These are phyloP conservation scores for Hermatobates lingyangjiaoensis DNA, from an alignment of 1,140 invertebrate species.

Conservation along the genomic window DNA sequence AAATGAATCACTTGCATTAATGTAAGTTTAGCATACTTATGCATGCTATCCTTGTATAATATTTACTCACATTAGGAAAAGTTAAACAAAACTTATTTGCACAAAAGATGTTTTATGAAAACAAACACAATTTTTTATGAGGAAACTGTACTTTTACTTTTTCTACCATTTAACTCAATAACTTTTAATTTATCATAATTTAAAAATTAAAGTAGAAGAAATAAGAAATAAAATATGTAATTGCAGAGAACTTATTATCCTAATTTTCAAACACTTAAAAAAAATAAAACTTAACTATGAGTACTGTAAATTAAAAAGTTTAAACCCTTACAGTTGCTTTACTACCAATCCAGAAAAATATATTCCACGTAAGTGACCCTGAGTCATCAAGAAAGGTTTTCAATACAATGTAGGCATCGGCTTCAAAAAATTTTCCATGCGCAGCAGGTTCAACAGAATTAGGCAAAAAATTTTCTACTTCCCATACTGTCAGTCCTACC, in stretches of 20 bases:
- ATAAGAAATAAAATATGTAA: background rate
- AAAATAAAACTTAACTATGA: background rate
- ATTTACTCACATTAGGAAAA: too few relatives aligned
- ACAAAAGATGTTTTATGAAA: too few relatives aligned
- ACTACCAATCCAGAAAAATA: conserved; percentile 98
- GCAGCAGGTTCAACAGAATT: conserved; percentile 47
- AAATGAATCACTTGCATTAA: too few relatives aligned
- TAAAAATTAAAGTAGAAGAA: too few relatives aligned
- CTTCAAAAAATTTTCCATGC: conserved; percentile 97
- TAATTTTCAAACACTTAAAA: background rate
- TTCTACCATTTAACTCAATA: too few relatives aligned
- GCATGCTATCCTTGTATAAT: too few relatives aligned
- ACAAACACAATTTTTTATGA: too few relatives aligned
- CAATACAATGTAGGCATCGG: conserved; percentile 95
- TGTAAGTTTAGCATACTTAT: too few relatives aligned
- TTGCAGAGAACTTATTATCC: background rate
- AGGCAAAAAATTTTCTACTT: conserved; percentile 97
- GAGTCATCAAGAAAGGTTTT: conserved; percentile 78
- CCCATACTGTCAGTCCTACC: conserved; percentile 78
- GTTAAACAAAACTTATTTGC: too few relatives aligned
- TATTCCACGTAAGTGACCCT: conserved; percentile 77
- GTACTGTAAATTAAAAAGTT: background rate
- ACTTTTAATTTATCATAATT: too few relatives aligned
- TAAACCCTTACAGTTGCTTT: conserved; percentile 60
- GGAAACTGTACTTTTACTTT: too few relatives aligned